Evolutionary conservation across 2,113 vertebrate species (phyloP).

Genomic region (Oncorhynchus mykiss): DNA sequence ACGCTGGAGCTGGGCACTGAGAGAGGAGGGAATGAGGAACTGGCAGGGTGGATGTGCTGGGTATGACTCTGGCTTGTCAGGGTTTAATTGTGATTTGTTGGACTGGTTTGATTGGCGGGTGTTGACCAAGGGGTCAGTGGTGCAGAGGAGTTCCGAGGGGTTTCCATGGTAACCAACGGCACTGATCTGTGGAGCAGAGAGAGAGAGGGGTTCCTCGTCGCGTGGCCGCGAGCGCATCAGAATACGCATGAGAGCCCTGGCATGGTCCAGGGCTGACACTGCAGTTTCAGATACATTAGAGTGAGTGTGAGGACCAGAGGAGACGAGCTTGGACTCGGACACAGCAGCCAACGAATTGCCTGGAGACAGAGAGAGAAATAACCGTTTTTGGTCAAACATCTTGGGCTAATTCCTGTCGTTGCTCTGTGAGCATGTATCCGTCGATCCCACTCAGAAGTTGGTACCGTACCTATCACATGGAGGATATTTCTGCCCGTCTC

Average conservation of each 20-base stretch:
- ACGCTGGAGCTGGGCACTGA: conserved; percentile 58
- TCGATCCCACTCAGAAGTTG: background rate
- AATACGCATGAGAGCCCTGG: conserved; percentile 59
- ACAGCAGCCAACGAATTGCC: conserved; percentile 64
- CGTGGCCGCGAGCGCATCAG: conserved; percentile 57
- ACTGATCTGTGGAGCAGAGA: conserved; percentile 61
- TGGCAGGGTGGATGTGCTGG: conserved; percentile 36
- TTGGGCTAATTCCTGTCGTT: too few relatives aligned
- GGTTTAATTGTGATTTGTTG: background rate
- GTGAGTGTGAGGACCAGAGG: background rate
- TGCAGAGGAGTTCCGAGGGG: conserved; percentile 68
- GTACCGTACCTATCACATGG: conserved; percentile 67
- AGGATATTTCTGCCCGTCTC: conserved; percentile 70
- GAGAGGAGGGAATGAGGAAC: conserved; percentile 64
- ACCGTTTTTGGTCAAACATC: background rate
- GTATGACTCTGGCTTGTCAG: background rate
- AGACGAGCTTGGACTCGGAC: conserved; percentile 24
- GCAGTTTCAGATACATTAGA: conserved; percentile 24
- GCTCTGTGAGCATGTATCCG: too few relatives aligned
- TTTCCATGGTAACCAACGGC: conserved; percentile 60
- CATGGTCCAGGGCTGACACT: conserved; percentile 58
- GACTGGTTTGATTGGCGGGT: background rate
- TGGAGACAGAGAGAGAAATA: conserved; percentile 39
- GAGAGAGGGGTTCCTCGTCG: conserved; percentile 51
- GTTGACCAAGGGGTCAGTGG: background rate